A percentile compares a stretch with the other conserved stretches of the same genome.
Evolutionary conservation across 2,113 vertebrate genomes (phyloP).

Genomic region (Leucosticte australis): DNA sequence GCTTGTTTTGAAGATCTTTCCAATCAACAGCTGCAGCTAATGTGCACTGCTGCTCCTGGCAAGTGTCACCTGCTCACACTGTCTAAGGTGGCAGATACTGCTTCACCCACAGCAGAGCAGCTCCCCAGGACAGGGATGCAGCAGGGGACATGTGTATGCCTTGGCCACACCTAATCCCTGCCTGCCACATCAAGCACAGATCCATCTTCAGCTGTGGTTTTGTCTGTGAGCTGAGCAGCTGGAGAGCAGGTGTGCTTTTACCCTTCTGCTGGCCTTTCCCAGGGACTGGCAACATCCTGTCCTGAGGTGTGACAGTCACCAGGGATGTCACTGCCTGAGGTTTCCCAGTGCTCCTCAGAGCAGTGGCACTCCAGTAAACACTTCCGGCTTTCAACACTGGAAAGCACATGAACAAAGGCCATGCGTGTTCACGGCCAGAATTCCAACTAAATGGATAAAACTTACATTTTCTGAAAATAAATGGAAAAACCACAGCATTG

Average conservation of each 20-base stretch:
- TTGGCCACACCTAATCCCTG: not conserved
- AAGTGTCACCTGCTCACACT: not conserved
- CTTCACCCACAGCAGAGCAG: not conserved
- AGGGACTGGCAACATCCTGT: not conserved
- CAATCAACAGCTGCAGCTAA: not conserved
- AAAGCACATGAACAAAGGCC: not conserved
- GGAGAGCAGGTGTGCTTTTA: not conserved
- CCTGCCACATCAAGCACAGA: not conserved
- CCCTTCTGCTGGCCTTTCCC: not conserved
- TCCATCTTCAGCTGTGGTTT: not conserved
- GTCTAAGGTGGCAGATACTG: not conserved
- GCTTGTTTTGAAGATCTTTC: not conserved
- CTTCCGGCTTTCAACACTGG: not conserved
- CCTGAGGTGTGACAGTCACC: not conserved
- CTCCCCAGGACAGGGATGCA: not conserved
- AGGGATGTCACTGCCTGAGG: not conserved
- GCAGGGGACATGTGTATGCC: accelerated
- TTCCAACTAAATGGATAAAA: not conserved
- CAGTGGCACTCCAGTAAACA: not conserved
- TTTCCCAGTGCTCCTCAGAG: not conserved
- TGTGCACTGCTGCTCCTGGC: not conserved
- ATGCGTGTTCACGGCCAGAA: not conserved
- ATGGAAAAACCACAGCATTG: not conserved
- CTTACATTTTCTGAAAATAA: not conserved
- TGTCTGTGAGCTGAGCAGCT: not conserved